phyloP scores from a whole-genome alignment of 2,888 invertebrate species.

The Aphidius colemani region DNA sequence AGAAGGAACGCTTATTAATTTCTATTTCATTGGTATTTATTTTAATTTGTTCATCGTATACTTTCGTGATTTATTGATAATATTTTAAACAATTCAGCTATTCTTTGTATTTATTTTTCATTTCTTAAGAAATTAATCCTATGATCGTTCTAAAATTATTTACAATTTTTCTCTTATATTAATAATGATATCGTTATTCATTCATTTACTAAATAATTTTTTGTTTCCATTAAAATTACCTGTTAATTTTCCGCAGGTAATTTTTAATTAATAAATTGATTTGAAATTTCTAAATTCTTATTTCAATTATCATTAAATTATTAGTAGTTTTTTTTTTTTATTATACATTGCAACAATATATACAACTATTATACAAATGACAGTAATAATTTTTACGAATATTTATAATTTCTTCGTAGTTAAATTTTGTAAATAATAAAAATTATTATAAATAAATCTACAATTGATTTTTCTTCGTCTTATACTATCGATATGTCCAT shows the following conservation, averaged over 20 bases:
- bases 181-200: constrained; percentile 25
- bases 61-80: constrained; percentile 52
- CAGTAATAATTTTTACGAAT: constrained; percentile 33
- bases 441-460: too few relatives aligned
- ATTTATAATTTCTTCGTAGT: background rate
- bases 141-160: constrained; percentile 52
- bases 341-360: constrained; percentile 57
- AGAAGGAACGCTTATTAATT: background rate
- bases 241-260: background rate
- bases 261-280: background rate
- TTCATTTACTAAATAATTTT: constrained; percentile 25
- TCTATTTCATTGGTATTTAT: background rate
- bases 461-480: constrained; percentile 23
- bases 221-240: constrained; percentile 6
- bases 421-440: too few relatives aligned
- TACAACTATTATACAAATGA: constrained; percentile 57
- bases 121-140: constrained; percentile 35
- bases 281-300: background rate
- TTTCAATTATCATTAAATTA: background rate
- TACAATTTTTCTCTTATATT: constrained; percentile 39
- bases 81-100: constrained; percentile 46
- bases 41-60: constrained; percentile 48
- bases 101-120: constrained; percentile 14
- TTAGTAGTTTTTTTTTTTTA: constrained; percentile 15
- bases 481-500: constrained; percentile 55